phyloP scores from a whole-genome alignment of 2,113 vertebrate species.

The Gymnobelideus leadbeateri region DNA sequence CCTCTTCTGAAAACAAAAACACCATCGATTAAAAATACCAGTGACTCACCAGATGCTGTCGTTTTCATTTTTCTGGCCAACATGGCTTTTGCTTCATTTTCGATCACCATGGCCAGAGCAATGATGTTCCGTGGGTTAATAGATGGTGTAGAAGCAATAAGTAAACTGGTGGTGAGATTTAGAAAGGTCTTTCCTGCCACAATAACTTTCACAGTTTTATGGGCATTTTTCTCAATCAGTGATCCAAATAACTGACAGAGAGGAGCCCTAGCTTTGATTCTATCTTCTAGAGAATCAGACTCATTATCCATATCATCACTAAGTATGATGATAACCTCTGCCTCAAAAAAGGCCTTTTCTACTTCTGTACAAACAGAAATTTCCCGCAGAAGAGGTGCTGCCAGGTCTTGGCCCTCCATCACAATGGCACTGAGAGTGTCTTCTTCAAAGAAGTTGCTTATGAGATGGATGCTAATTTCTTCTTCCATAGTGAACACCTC shows the following conservation, averaged over 20 bases:
- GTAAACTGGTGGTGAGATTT: conserved; percentile 89
- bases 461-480: conserved; percentile 88
- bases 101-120: conserved; percentile 85
- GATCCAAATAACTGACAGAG: conserved; percentile 86
- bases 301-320: conserved; percentile 83
- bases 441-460: conserved; percentile 81
- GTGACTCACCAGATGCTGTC: conserved; percentile 83
- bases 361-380: conserved; percentile 85
- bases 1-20: neutral
- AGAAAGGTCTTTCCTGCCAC: conserved; percentile 88
- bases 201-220: conserved; percentile 86
- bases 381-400: conserved; percentile 82
- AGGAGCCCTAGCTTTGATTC: conserved; percentile 78
- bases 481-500: conserved; percentile 86
- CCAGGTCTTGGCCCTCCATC: conserved; percentile 88
- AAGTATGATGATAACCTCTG: conserved; percentile 90
- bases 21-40: neutral
- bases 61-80: conserved; percentile 89
- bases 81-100: conserved; percentile 87
- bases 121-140: conserved; percentile 87
- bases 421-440: conserved; percentile 80
- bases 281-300: conserved; percentile 57
- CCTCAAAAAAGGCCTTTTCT: conserved; percentile 87
- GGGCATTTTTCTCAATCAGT: conserved; percentile 88
- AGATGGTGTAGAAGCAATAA: conserved; percentile 82